These are phyloP conservation scores for Trigoniulus corallinus DNA, from an alignment of 1,140 invertebrate genomes.

Conservation along the genomic window DNA sequence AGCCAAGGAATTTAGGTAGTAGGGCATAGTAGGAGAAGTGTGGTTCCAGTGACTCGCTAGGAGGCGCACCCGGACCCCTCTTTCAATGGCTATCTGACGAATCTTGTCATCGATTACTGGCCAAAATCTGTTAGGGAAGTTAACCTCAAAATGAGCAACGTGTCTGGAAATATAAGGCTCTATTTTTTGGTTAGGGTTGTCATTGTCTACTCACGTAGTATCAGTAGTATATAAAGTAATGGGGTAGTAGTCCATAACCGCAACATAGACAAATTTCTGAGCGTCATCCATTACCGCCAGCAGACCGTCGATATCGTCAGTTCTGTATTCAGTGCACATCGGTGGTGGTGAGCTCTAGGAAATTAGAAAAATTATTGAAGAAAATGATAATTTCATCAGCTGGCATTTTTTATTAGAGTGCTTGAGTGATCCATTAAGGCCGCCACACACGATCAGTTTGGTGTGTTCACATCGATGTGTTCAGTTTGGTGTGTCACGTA, in stretches of 20 bases:
- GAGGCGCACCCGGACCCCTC: conserved; percentile 55
- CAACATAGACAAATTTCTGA: conserved; percentile 70
- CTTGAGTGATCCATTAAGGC: too few species aligned
- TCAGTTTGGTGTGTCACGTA: too few species aligned
- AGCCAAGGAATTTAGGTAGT: conserved; percentile 63
- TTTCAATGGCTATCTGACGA: conserved; percentile 58
- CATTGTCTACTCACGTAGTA: too few species aligned
- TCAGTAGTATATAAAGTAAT: too few species aligned
- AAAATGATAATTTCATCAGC: too few species aligned
- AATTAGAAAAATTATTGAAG: not conserved
- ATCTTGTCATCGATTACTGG: conserved; percentile 79
- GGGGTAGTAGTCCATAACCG: conserved; percentile 97
- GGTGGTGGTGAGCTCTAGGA: conserved; percentile 74
- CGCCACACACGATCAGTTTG: too few species aligned
- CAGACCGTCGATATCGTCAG: conserved; percentile 71
- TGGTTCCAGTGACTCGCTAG: conserved; percentile 81
- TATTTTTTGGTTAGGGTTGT: too few species aligned
- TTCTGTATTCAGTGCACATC: conserved; percentile 63
- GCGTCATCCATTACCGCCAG: conserved; percentile 61
- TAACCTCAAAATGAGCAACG: too few species aligned
- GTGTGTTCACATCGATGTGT: too few species aligned
- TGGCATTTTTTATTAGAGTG: too few species aligned
- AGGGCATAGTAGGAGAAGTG: conserved; percentile 48
- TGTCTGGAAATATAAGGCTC: too few species aligned
- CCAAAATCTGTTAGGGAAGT: conserved; percentile 66